Percentiles rank a stretch among this genome's conserved stretches.
Conservation (phyloP, 2,797 vertebrate genomes). For the Tangara arthus region DNA sequence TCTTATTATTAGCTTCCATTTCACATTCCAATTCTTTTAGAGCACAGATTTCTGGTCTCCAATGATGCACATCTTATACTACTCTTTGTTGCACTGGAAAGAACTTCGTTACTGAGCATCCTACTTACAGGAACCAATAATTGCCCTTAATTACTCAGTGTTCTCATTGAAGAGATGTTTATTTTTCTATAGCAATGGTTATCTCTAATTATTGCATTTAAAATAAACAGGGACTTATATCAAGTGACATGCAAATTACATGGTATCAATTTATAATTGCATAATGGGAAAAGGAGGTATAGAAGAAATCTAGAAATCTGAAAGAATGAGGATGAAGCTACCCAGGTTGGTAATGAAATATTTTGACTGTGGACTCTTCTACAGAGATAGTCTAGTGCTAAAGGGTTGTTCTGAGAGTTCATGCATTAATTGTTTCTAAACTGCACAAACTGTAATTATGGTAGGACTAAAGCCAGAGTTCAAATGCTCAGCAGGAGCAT, state of each 20-base stretch:
- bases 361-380: not conserved
- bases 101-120: not conserved
- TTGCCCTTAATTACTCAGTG: slow-evolving; percentile 38
- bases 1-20: not conserved
- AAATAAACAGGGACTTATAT: slow-evolving; percentile 46
- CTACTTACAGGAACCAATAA: slow-evolving; percentile 14
- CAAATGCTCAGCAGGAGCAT: not conserved
- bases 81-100: not conserved
- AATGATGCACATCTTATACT: not conserved
- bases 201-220: slow-evolving; percentile 64
- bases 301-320: slow-evolving; percentile 1
- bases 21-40: not conserved
- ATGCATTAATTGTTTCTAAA: not conserved
- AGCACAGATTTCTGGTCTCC: not conserved
- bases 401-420: not conserved
- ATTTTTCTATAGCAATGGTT: slow-evolving; percentile 66
- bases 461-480: slow-evolving; percentile 14
- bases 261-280: slow-evolving; percentile 34
- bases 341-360: slow-evolving; percentile 7
- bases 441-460: slow-evolving; percentile 44
- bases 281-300: not conserved
- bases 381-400: not conserved
- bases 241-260: slow-evolving; percentile 53
- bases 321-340: not conserved
- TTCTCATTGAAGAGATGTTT: slow-evolving; percentile 38